Base-by-base conservation (phyloP, 1,140 invertebrate species). In the Eulimnadia texana region DNA sequence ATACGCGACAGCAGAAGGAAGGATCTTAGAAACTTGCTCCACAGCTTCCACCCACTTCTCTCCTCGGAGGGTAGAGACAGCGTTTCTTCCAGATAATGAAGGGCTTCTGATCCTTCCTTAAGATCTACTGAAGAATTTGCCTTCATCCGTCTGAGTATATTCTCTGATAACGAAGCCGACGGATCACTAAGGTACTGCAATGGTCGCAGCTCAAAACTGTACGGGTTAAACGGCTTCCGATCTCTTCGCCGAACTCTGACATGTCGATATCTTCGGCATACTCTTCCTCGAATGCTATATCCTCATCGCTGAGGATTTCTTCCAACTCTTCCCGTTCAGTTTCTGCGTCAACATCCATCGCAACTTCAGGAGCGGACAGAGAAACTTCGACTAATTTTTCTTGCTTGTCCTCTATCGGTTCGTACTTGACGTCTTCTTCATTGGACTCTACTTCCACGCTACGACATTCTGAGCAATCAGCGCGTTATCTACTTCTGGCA, bases 281-380 rank as follows among this genome's bases (percentile, higher is more conserved):
- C 65, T 85, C 82, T 19, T 74, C 70, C 64, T 89, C 87, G 56
- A 85, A 83, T 66, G 83, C 80, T 64, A 90, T 86, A 65, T 91
- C 88, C 71, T 91, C 88, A 67, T 92, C 88, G 58, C 87, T 90
- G 1, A 91, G 71, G 68, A 92, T 91, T 2, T 87, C 88, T 69
- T 91, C 88, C 67, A 88, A 89, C 51, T 84, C 63, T 23, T 65
- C 60, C 20, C 49, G 22, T 28, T 62, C 63, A 28, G 84, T 69
- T 88, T 64, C 60, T 20, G 49, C 52, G 24, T 63, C 63, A 20
- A 19, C 50, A 3, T 64, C 63, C 2, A 47, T 11, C 2, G 58
- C 85, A 1, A 80, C 82, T 62, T 72, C 66, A 64, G 27, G 68
- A 64, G 52, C 71, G 69, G 19, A 63, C 63, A 52, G 73, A 72